Evolutionary conservation across 2,888 invertebrate species (phyloP), one percentile per base, ranked within the genome.

Genomic region (Allacma fusca): DNA sequence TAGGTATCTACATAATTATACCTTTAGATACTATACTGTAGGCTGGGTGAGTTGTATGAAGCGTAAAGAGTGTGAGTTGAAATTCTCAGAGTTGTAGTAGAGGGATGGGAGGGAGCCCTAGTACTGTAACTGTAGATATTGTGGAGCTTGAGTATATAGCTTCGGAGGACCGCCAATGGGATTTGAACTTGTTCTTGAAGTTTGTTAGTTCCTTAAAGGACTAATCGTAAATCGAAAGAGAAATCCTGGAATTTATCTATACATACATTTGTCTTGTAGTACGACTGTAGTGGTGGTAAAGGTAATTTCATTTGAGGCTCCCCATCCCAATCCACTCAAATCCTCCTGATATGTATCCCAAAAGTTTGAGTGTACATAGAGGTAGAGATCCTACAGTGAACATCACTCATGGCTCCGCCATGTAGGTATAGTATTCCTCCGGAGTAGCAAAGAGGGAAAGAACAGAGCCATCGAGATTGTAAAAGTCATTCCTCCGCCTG

Each of bases 151-250:
- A 24, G 62, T 62, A 62, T 50, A 50, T 5, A 59, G 23, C 2
- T 62, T 16, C 16, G 26, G 23, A 62, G 21, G 24, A 28, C 28
- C n/a, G 24, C 65, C 65, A 65, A 26, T 65, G 65, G 65, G 65
- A 65, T 65, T 65, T 65, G 29, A 65, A 65, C 50, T 65, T 24
- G 29, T 65, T 65, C 65, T 65, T n/a, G n/a, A 50, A n/a, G 16
- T 16, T 50, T 5, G 50, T 50, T 50, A n/a, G 50, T n/a, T 50
- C n/a, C 50, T 50, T 50, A n/a, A 1, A 50, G 34, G 34, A 50
- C 50, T 50, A 50, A 50, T 50, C 50, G 50, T 50, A 50, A 50
- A 50, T 50, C 50, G 50, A n/a, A 50, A n/a, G 16, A 50, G 50
- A 50, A n/a, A 50, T 50, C n/a, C 50, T 9, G 50, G 50, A 50